Percentiles rank a stretch among this genome's conserved stretches.
Conservation (phyloP, 2,113 vertebrate genomes). For the Erythrocebus patas region DNA sequence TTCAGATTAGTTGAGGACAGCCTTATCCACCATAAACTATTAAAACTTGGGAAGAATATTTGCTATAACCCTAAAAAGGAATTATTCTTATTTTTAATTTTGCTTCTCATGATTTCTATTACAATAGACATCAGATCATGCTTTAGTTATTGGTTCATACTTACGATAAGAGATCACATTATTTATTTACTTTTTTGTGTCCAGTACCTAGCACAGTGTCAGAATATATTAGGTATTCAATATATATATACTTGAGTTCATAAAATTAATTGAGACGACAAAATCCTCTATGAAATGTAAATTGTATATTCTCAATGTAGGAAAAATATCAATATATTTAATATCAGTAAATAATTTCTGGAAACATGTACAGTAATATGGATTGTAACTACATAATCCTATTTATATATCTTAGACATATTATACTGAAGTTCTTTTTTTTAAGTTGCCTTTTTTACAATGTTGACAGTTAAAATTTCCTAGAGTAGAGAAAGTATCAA, state of each 20-base stretch:
- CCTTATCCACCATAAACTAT: neutral
- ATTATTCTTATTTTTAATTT: neutral
- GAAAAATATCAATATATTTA: neutral
- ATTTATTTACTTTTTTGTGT: neutral
- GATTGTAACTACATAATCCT: neutral
- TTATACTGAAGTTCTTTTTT: neutral
- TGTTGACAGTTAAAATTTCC: neutral
- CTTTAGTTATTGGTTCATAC: neutral
- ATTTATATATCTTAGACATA: neutral
- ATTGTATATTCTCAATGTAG: neutral
- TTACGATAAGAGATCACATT: neutral
- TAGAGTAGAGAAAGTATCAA: neutral
- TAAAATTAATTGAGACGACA: conserved; percentile 10
- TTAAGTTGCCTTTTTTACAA: neutral
- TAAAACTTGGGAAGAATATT: neutral
- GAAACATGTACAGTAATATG: neutral
- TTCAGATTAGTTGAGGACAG: neutral
- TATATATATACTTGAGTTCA: neutral
- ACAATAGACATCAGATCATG: neutral
- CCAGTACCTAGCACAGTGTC: neutral
- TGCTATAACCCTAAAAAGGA: neutral
- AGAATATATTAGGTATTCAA: neutral
- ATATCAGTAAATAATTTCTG: conserved; percentile 26
- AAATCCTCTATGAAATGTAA: neutral
- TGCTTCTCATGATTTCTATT: neutral